Evolutionary conservation across 2,888 invertebrate species (phyloP).

Genomic region (Drosophila ezoana): DNA sequence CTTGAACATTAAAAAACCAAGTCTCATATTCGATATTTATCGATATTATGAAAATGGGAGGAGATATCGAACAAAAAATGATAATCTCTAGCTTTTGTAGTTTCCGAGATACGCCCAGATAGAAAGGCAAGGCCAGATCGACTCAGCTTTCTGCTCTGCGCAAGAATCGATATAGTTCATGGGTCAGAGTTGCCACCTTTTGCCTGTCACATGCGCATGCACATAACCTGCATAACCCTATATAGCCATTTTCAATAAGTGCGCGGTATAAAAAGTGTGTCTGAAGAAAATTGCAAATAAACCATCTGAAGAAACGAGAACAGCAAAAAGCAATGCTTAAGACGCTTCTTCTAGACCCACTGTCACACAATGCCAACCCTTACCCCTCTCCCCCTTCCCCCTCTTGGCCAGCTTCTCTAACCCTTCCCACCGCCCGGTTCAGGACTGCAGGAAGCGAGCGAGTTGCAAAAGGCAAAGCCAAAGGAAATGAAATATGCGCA

Average conservation of each 20-base stretch:
- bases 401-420: slow-evolving; percentile 14
- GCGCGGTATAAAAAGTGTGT: slow-evolving; percentile 21
- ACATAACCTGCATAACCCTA: slow-evolving; percentile 15
- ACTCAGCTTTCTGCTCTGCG: too few relatives aligned
- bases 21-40: too few relatives aligned
- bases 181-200: not conserved
- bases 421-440: slow-evolving; percentile 5
- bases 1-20: too few relatives aligned
- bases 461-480: slow-evolving; percentile 46
- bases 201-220: not conserved
- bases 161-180: too few relatives aligned
- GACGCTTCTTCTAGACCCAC: slow-evolving; percentile 22
- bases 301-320: slow-evolving; percentile 36
- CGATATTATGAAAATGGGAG: too few relatives aligned
- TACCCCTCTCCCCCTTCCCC: not conserved
- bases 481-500: slow-evolving; percentile 79
- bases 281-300: slow-evolving; percentile 59
- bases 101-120: too few relatives aligned
- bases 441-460: slow-evolving; percentile 29
- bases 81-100: too few relatives aligned
- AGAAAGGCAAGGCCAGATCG: too few relatives aligned
- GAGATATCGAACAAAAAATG: too few relatives aligned
- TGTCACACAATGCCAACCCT: not conserved
- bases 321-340: slow-evolving; percentile 25
- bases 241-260: not conserved